Percentiles rank a stretch among this genome's conserved stretches.
phyloP scores from a whole-genome alignment of 1,140 invertebrate genomes.

The Macrocentrus cingulum region DNA sequence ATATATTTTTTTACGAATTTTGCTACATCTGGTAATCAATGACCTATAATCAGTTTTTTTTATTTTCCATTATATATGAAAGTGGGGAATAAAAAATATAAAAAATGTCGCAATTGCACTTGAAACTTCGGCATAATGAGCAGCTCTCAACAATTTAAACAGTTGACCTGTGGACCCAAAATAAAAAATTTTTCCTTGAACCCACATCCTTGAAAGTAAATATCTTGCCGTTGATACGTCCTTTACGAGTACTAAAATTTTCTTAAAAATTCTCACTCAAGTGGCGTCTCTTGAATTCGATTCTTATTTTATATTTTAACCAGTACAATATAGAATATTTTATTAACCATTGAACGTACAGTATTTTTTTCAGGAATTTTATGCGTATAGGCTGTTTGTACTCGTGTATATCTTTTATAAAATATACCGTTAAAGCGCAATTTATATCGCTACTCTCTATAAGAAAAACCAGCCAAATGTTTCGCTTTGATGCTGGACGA shows the following conservation, averaged over 20 bases:
- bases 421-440: background rate
- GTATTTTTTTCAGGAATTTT: constrained; percentile 2
- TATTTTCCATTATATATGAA: too few species aligned
- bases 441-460: background rate
- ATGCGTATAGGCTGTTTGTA: background rate
- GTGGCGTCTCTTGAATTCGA: background rate
- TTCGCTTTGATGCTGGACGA: background rate
- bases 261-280: constrained; percentile 4
- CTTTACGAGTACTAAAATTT: background rate
- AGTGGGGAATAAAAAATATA: too few species aligned
- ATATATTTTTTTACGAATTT: too few species aligned
- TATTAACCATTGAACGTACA: background rate
- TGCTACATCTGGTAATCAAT: too few species aligned
- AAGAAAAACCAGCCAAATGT: background rate
- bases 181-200: background rate
- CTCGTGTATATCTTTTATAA: background rate
- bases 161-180: too few species aligned
- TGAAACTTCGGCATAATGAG: too few species aligned
- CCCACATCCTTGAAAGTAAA: too few species aligned
- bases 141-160: too few species aligned
- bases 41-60: too few species aligned
- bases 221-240: background rate
- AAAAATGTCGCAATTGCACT: too few species aligned
- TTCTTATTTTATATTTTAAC: constrained; percentile 2
- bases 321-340: constrained; percentile 2